These are phyloP conservation scores for Eudorcas thomsonii DNA, from an alignment of 2,113 vertebrate species.

Conservation along the genomic window DNA sequence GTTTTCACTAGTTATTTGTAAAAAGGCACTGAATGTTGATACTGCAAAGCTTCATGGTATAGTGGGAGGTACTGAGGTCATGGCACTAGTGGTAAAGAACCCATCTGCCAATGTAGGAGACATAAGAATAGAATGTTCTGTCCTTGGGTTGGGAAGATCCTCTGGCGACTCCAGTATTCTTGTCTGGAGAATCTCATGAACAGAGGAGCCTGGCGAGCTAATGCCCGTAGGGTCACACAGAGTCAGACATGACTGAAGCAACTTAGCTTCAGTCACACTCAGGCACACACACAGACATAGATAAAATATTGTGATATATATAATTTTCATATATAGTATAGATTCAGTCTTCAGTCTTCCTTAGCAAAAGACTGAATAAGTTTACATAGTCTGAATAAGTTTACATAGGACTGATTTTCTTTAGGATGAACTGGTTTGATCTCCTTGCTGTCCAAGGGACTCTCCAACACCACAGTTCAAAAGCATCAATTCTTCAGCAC, in stretches of 20 bases:
- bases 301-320: background rate
- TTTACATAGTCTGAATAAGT: too few species aligned
- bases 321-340: background rate
- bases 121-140: background rate
- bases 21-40: background rate
- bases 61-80: background rate
- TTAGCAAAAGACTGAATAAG: background rate
- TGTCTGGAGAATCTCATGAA: background rate
- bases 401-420: background rate
- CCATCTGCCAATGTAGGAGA: background rate
- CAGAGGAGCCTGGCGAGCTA: background rate
- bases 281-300: background rate
- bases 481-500: background rate
- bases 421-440: background rate
- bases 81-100: background rate
- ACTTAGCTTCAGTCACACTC: background rate
- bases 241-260: background rate
- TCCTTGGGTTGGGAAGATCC: background rate
- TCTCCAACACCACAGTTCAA: background rate
- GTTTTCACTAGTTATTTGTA: background rate
- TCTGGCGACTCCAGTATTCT: background rate
- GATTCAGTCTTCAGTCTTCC: background rate
- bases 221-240: rapidly evolving
- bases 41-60: background rate
- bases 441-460: background rate